Evolutionary conservation across 2,797 vertebrate species (phyloP).

Genomic region (Leptoclinus maculatus): DNA sequence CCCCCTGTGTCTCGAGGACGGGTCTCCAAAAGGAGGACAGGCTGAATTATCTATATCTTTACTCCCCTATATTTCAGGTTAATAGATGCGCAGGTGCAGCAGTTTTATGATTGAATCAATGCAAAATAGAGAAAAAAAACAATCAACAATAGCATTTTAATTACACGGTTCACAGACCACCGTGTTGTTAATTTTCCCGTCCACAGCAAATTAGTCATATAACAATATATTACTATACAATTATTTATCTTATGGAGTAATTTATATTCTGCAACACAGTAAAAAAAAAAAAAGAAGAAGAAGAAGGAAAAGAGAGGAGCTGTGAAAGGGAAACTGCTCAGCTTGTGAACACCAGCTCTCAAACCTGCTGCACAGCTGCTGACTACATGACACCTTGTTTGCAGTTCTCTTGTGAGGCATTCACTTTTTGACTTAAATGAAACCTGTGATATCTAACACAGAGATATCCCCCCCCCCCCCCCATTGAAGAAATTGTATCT

Average conservation of each 20-base stretch:
- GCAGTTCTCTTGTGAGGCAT: background rate
- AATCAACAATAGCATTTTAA: background rate
- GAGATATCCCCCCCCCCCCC: background rate
- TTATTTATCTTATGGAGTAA: background rate
- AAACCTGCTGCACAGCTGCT: background rate
- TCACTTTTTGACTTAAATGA: background rate
- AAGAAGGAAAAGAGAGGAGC: too few species aligned
- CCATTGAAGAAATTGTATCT: background rate
- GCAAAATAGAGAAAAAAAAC: background rate
- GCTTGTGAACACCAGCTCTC: background rate
- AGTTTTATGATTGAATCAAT: background rate
- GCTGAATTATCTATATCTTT: too few species aligned
- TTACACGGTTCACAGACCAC: background rate
- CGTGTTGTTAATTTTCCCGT: background rate
- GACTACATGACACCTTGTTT: constrained; percentile 13
- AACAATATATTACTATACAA: background rate
- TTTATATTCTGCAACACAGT: background rate
- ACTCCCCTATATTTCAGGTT: background rate
- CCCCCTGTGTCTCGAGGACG: constrained; percentile 65
- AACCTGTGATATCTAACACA: constrained; percentile 4
- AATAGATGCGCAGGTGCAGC: background rate
- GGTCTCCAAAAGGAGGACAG: background rate
- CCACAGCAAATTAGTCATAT: background rate
- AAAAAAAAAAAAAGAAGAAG: background rate
- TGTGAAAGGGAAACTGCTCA: background rate